phyloP scores from a whole-genome alignment of 2,797 vertebrate genomes.

The Schizothorax lantsangensis region DNA sequence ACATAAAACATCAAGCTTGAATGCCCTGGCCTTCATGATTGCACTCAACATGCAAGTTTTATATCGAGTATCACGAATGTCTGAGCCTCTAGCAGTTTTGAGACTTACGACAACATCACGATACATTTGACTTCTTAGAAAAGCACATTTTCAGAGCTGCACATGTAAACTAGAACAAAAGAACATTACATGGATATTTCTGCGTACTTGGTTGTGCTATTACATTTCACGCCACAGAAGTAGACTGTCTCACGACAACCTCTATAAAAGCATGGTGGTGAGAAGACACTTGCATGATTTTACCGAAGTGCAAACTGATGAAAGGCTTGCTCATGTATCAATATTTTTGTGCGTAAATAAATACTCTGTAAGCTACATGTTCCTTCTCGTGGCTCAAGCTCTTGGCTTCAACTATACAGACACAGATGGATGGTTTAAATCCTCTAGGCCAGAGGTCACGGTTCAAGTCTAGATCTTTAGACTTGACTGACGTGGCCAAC shows the following conservation, averaged over 20 bases:
- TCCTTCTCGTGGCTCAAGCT: slow-evolving; percentile 11
- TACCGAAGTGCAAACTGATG: slow-evolving; percentile 54
- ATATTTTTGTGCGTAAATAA: slow-evolving; percentile 57
- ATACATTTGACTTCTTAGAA: background rate
- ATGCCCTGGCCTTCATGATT: background rate
- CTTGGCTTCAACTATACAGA: slow-evolving; percentile 42
- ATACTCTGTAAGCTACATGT: slow-evolving; percentile 27
- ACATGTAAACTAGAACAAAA: slow-evolving; percentile 18
- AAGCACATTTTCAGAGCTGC: slow-evolving; percentile 30
- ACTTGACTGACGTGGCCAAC: slow-evolving; percentile 51
- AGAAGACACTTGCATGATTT: slow-evolving; percentile 75
- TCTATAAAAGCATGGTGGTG: slow-evolving; percentile 65
- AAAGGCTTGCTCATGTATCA: slow-evolving; percentile 34
- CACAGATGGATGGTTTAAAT: slow-evolving; percentile 50
- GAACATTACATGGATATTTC: slow-evolving; percentile 1
- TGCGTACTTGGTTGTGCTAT: background rate
- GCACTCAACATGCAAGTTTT: background rate
- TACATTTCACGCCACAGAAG: slow-evolving; percentile 38
- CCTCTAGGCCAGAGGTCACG: slow-evolving; percentile 10
- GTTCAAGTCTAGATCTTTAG: slow-evolving; percentile 22
- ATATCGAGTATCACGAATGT: background rate
- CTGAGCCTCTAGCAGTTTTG: background rate
- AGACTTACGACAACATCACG: background rate
- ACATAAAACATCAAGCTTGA: background rate
- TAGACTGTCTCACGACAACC: background rate